These are phyloP conservation scores for Eristalis pertinax DNA, from an alignment of 2,888 invertebrate species.

Conservation along the genomic window DNA sequence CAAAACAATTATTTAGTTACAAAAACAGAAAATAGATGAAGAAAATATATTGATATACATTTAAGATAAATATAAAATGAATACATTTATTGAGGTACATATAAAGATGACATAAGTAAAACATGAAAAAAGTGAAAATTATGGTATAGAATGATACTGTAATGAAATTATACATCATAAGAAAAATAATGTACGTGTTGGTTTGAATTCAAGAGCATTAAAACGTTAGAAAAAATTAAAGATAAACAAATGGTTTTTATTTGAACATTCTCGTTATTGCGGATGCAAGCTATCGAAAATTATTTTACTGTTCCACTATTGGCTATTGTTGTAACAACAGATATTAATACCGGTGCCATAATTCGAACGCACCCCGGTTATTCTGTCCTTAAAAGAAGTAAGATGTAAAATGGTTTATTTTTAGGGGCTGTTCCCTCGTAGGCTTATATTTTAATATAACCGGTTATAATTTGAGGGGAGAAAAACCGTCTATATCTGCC, in stretches of 20 bases:
- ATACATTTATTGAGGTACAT: slow-evolving; percentile 70
- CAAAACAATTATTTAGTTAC: slow-evolving; percentile 63
- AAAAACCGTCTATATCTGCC: no score
- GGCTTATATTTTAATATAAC: no score
- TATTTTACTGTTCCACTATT: no score
- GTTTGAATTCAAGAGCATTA: slow-evolving; percentile 77
- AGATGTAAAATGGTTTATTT: no score
- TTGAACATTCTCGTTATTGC: neutral
- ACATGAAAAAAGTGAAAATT: slow-evolving; percentile 70
- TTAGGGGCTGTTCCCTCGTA: no score
- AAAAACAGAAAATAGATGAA: slow-evolving; percentile 61
- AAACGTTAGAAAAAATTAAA: slow-evolving; percentile 76
- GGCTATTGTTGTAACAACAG: no score
- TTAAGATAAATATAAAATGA: slow-evolving; percentile 69
- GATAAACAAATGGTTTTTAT: slow-evolving; percentile 16
- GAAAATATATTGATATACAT: slow-evolving; percentile 68
- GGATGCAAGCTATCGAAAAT: no score
- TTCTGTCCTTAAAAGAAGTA: no score
- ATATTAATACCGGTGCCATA: no score
- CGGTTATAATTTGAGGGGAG: no score
- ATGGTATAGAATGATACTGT: slow-evolving; percentile 74
- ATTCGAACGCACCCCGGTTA: no score
- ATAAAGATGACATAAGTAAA: slow-evolving; percentile 66
- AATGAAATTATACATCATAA: slow-evolving; percentile 75
- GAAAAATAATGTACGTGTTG: slow-evolving; percentile 76